Evolutionary conservation across 1,140 invertebrate genomes (phyloP).

Genomic region (Pseudomyrmex pallidus): DNA sequence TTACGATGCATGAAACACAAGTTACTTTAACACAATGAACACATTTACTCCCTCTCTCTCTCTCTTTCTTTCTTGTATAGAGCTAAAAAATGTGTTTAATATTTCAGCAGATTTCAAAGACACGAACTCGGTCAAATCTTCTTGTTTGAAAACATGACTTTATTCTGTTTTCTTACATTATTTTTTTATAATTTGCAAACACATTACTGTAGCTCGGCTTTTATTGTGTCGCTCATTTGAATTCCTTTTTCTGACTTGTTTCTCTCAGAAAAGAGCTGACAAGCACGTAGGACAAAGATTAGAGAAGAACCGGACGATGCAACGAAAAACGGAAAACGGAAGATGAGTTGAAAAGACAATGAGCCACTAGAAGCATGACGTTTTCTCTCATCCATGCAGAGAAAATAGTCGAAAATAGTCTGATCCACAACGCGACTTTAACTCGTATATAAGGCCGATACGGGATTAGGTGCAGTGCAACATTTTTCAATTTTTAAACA

Average conservation of each 20-base stretch:
- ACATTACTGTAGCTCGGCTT: conserved; percentile 52
- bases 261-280: conserved; percentile 34
- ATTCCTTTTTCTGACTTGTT: conserved; percentile 50
- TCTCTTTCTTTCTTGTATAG: not conserved
- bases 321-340: conserved; percentile 27
- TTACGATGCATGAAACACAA: conserved; percentile 29
- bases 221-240: conserved; percentile 57
- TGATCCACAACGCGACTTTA: not conserved
- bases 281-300: conserved; percentile 28
- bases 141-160: conserved; percentile 44
- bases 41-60: not conserved
- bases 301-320: conserved; percentile 24
- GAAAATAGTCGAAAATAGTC: conserved; percentile 51
- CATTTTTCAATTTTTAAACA: not conserved
- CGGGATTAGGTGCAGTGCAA: no score
- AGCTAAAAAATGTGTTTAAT: conserved; percentile 50
- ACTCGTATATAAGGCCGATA: not conserved
- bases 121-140: conserved; percentile 54
- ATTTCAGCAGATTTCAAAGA: conserved; percentile 52
- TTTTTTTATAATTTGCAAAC: conserved; percentile 44
- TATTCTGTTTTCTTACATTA: not conserved
- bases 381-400: conserved; percentile 60
- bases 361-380: conserved; percentile 34
- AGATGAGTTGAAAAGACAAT: conserved; percentile 53
- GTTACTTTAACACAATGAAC: conserved; percentile 31